Evolutionary conservation across 2,113 vertebrate genomes (phyloP).

Genomic region (Penelope pileata): DNA sequence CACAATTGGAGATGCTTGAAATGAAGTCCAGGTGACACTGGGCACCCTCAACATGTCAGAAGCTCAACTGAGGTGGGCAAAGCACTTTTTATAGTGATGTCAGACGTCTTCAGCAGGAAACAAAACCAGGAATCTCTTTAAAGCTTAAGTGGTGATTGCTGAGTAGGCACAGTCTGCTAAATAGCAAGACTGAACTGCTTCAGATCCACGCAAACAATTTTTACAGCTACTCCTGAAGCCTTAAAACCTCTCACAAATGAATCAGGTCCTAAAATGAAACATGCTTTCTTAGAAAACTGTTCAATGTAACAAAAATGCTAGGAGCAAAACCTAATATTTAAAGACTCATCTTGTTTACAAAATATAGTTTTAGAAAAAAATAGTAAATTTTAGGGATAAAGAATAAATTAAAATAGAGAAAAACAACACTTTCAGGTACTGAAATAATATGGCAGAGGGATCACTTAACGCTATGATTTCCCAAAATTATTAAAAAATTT

Average conservation of each 20-base stretch:
- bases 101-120: background rate
- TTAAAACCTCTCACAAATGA: background rate
- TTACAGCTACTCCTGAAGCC: background rate
- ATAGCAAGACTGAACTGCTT: background rate
- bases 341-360: background rate
- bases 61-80: background rate
- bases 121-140: background rate
- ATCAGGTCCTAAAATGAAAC: background rate
- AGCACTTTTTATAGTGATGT: background rate
- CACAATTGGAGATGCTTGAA: background rate
- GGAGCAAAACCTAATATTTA: background rate
- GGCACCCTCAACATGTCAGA: background rate
- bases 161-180: background rate
- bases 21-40: background rate
- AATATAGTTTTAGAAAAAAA: background rate
- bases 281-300: background rate
- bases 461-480: background rate
- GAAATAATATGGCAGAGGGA: background rate
- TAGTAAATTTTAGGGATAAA: background rate
- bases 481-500: background rate
- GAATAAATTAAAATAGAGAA: background rate
- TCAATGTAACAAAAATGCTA: background rate
- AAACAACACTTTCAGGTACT: background rate
- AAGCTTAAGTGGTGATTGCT: background rate
- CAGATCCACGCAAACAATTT: background rate